These are phyloP conservation scores for Eptesicus fuscus DNA, from an alignment of 2,113 vertebrate species.

Conservation along the genomic window DNA sequence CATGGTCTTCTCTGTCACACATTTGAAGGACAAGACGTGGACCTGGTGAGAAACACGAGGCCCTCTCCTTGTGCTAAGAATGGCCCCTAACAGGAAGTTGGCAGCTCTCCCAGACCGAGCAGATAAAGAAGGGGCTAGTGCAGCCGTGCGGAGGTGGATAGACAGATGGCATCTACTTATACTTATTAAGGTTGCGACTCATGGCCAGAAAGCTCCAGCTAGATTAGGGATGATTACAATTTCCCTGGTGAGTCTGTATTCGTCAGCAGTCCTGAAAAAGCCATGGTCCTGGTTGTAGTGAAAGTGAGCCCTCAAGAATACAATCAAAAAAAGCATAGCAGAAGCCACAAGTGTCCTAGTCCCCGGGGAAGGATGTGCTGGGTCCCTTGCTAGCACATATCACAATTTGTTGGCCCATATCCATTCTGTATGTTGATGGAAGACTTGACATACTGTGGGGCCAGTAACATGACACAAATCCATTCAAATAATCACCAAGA, in stretches of 20 bases:
- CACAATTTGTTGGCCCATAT: neutral
- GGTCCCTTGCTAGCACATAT: neutral
- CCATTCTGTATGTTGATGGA: constrained; percentile 10
- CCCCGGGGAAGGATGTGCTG: neutral
- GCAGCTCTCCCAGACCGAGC: constrained; percentile 53
- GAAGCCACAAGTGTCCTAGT: neutral
- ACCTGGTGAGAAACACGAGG: neutral
- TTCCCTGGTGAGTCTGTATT: constrained; percentile 50
- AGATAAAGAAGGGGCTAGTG: constrained; percentile 47
- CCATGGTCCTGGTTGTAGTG: neutral
- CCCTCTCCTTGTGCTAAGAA: constrained; percentile 40
- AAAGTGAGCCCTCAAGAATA: neutral
- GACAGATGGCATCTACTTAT: constrained; percentile 71
- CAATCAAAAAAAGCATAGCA: neutral
- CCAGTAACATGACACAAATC: constrained; percentile 30
- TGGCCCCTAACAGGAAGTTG: constrained; percentile 51
- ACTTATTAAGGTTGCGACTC: constrained; percentile 69
- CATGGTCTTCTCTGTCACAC: neutral
- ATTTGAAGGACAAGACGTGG: neutral
- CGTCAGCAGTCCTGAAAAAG: constrained; percentile 51
- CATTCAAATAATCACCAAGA: constrained; percentile 51
- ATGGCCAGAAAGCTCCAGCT: constrained; percentile 46
- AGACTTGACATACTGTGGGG: neutral
- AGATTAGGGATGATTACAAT: constrained; percentile 66
- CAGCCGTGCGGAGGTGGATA: constrained; percentile 26